Evolutionary conservation across 1,140 invertebrate species (phyloP).

Genomic region (Pogonomyrmex barbatus): DNA sequence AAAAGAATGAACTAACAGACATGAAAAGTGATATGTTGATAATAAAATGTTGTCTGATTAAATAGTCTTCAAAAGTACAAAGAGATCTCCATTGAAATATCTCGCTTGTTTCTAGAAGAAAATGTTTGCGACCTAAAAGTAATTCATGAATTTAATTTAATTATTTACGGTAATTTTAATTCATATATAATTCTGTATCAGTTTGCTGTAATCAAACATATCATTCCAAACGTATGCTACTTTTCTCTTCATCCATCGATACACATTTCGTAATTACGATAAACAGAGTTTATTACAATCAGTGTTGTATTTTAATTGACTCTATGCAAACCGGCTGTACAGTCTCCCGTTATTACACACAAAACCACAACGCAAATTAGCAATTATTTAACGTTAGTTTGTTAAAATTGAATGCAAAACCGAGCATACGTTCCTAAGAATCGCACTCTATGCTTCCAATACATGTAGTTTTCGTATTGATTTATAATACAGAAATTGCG

Average conservation of each 20-base stretch:
- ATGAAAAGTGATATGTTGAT: too few species aligned
- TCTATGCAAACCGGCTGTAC: slow-evolving; percentile 4
- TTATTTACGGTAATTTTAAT: neutral
- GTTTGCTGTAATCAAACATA: slow-evolving; percentile 11
- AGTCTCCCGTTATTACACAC: slow-evolving; percentile 29
- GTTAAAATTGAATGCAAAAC: slow-evolving; percentile 33
- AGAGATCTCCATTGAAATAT: neutral
- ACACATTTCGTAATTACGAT: slow-evolving; percentile 18
- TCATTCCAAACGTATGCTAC: slow-evolving; percentile 12
- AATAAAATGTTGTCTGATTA: too few species aligned
- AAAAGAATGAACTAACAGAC: too few species aligned
- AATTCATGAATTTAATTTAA: neutral
- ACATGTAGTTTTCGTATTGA: slow-evolving; percentile 15
- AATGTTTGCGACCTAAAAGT: neutral
- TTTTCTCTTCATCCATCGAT: neutral
- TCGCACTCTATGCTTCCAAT: neutral
- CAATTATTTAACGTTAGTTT: slow-evolving; percentile 45
- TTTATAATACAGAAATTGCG: neutral
- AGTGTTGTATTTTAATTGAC: slow-evolving; percentile 50
- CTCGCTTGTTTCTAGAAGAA: neutral
- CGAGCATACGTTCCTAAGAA: slow-evolving; percentile 4
- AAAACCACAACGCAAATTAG: slow-evolving; percentile 36
- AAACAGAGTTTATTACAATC: slow-evolving; percentile 50
- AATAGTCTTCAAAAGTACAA: too few species aligned
- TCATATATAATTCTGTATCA: slow-evolving; percentile 1